Evolutionary conservation across 2,113 vertebrate genomes (phyloP).

Genomic region (Tylochromis polylepis): DNA sequence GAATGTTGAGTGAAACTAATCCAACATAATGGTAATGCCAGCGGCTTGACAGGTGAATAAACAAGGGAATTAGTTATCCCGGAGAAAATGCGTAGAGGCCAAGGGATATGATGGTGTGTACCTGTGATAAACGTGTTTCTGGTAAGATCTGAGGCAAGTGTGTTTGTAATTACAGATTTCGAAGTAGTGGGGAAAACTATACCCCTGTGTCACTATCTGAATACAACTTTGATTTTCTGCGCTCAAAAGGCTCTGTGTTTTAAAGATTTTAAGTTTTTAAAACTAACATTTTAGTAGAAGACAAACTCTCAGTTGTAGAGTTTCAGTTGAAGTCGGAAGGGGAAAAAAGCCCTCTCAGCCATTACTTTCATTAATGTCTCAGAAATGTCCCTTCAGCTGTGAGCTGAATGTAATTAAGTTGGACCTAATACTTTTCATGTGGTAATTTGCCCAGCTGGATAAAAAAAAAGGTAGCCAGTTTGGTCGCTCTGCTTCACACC

Average conservation of each 20-base stretch:
- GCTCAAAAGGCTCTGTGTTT: neutral
- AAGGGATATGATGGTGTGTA: neutral
- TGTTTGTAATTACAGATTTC: neutral
- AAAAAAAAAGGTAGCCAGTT: neutral
- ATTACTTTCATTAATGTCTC: conserved; percentile 16
- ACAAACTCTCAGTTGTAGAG: neutral
- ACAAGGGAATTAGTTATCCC: conserved; percentile 26
- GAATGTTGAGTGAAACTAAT: conserved; percentile 56
- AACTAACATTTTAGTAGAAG: neutral
- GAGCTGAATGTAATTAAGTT: conserved; percentile 52
- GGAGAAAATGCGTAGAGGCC: neutral
- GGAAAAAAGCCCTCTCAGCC: neutral
- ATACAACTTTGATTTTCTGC: neutral
- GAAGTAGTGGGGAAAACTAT: neutral
- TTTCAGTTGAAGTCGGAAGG: neutral
- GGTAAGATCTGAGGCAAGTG: neutral
- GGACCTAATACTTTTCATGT: conserved; percentile 42
- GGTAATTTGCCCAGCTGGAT: conserved; percentile 48
- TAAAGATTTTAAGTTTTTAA: neutral
- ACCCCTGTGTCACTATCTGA: neutral
- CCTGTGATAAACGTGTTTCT: neutral
- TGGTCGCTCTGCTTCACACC: conserved; percentile 14
- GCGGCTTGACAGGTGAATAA: conserved; percentile 37
- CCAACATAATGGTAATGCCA: conserved; percentile 22
- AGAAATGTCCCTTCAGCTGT: conserved; percentile 31